Conservation (phyloP, 2,888 invertebrate genomes). For the Tetrapedia diversipes region DNA sequence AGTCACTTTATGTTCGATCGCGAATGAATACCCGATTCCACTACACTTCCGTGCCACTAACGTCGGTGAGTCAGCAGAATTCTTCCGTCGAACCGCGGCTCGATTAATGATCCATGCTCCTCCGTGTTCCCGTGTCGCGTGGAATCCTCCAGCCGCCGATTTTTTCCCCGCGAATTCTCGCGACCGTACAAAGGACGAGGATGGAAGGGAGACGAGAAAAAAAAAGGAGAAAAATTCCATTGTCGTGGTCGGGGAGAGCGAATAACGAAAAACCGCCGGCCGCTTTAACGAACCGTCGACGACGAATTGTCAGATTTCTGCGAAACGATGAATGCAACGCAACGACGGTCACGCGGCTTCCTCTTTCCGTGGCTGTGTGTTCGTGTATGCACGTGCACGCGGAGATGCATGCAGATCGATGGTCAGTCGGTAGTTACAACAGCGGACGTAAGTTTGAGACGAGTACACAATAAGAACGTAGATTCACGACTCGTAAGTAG, state of each 20-base stretch:
- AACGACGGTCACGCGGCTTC: constrained; percentile 54
- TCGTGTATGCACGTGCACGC: neutral
- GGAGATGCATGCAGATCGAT: neutral
- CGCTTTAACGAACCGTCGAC: constrained; percentile 54
- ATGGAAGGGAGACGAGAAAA: neutral
- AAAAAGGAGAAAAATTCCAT: constrained; percentile 11
- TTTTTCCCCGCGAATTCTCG: neutral
- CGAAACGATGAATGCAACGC: constrained; percentile 62
- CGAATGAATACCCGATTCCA: neutral
- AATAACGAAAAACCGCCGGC: constrained; percentile 28
- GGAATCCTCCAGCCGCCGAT: constrained; percentile 14
- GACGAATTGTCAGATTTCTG: constrained; percentile 61
- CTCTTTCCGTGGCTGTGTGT: constrained; percentile 21
- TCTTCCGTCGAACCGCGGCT: constrained; percentile 29
- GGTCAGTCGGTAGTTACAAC: too few relatives aligned
- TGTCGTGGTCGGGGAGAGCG: neutral
- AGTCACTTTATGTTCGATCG: neutral
- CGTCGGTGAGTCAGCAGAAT: constrained; percentile 44
- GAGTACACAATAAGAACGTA: too few relatives aligned
- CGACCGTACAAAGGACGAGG: neutral
- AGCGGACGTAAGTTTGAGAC: too few relatives aligned
- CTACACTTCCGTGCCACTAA: neutral
- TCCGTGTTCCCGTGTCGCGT: neutral
- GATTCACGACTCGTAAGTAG: too few relatives aligned
- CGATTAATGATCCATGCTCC: constrained; percentile 26